Evolutionary conservation across 2,113 vertebrate species (phyloP), one percentile per base, ranked within the genome.

Genomic region (Entelurus aequoreus): DNA sequence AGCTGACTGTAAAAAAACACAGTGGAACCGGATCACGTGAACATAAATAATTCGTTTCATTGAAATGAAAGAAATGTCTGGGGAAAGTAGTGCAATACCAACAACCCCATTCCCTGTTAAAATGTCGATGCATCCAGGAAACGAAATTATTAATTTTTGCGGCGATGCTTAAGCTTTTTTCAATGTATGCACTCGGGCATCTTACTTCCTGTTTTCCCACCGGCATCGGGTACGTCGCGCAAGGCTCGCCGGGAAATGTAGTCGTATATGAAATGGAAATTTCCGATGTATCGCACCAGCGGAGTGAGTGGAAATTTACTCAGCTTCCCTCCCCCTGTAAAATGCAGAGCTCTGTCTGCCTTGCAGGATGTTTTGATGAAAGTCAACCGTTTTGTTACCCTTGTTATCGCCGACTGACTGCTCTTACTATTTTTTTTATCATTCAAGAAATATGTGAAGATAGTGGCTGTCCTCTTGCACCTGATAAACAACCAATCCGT

Each of bases 221-320:
- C 12, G 6, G 28, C 52, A 6, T 14, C 21, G 5, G 19, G 1
- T 14, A 42, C 38, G 16, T 4, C 6, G 8, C 53, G 66, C 66
- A 6, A 14, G n/a, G 84, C 10, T 38, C 71, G n/a, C n/a, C 81
- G 86, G 90, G 88, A 82, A 78, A 72, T 67, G 75, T 62, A 71
- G 87, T 89, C 60, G n/a, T 35, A 35, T 0, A 0, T 6, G 1
- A 62, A 70, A 69, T 89, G 87, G 87, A 90, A 88, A 83, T 76
- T 86, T 89, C 73, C 85, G 62, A 74, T 15, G 53, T 53, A 55
- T 66, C 28, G 54, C 21, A 64, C 9, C 14, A 44, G 36, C 38
- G n/a, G 12, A 66, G 59, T 58, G 70, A 72, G 74, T 80, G 82
- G 82, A 79, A 82, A 85, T 85, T 78, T 84, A 75, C 86, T 46